Conservation (phyloP, 2,797 vertebrate genomes). For the Falco rusticolus region DNA sequence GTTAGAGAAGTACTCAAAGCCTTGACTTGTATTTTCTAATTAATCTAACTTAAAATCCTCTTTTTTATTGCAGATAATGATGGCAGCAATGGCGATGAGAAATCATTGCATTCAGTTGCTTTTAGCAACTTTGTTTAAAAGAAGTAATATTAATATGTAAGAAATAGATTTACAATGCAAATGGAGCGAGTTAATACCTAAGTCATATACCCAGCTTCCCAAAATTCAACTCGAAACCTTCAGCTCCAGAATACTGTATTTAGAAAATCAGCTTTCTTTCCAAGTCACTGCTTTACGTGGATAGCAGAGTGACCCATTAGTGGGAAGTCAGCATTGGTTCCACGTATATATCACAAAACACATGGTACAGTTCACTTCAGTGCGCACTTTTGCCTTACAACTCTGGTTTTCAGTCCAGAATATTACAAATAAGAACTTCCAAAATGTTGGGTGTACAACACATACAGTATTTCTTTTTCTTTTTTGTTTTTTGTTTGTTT, state of each 20-base stretch:
- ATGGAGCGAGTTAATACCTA: not conserved
- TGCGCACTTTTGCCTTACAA: not conserved
- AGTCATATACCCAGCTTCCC: not conserved
- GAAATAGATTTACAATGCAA: not conserved
- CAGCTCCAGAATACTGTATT: not conserved
- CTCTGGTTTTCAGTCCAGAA: not conserved
- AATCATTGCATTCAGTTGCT: not conserved
- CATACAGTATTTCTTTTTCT: accelerated
- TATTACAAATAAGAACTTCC: not conserved
- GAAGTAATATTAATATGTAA: not conserved
- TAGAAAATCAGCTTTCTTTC: not conserved
- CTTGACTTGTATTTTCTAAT: not conserved
- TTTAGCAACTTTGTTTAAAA: not conserved
- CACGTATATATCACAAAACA: not conserved
- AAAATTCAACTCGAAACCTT: not conserved
- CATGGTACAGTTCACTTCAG: not conserved
- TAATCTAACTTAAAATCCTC: not conserved
- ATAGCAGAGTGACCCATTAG: not conserved
- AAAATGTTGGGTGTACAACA: not conserved
- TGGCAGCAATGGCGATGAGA: not conserved
- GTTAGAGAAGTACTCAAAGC: not conserved
- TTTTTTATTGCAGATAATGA: not conserved
- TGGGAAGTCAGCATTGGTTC: not conserved
- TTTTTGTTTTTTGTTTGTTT: too few relatives aligned
- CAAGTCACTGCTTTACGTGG: not conserved